Evolutionary conservation across 2,797 vertebrate species (phyloP), one percentile per base, ranked within the genome.

Genomic region (Nothura maculosa): DNA sequence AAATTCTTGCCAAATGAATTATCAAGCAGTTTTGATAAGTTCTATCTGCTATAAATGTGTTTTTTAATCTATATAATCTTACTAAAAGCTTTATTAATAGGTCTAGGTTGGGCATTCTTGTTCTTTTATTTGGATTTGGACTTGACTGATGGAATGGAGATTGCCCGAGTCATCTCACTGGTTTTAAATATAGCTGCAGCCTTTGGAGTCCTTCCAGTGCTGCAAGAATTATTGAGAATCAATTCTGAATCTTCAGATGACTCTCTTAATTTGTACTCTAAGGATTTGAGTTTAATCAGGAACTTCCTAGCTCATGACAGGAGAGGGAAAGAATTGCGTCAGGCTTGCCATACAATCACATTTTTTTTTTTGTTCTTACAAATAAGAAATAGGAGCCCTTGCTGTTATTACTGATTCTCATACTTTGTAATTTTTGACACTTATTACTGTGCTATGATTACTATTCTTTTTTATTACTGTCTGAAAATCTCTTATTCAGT

Each of bases 221-320:
- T 63, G 47, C 34, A 92, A 74, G 52, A 91, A 50, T 93, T 79
- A 88, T 5, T 92, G 86, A 73, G 94, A 94, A 95, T 91, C 84
- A 84, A 64, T 90, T 60, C 70, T 79, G 10, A 43, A 28, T 84
- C 63, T 91, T 90, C 60, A 74, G 60, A 81, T 84, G 47, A 76
- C 70, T 85, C 73, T 91, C 69, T 93, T 86, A 91, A 95, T 94
- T 90, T 84, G 55, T 40, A 70, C 67, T 90, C 21, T 67, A 76
- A 93, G 83, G 81, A 81, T 91, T 92, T 81, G 62, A 12, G 90
- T 88, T 88, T 81, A 86, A 77, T 90, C 60, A 79, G 84, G 40
- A 76, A 24, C 30, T 92, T 81, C 83, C 40, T 9, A 58, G 86
- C 34, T 60, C 30, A 55, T 17, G 3, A 36, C 25, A 62, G 22